Percentiles rank a stretch among this genome's conserved stretches.
Evolutionary conservation across 2,888 invertebrate species (phyloP).

Genomic region (Oscheius onirici): DNA sequence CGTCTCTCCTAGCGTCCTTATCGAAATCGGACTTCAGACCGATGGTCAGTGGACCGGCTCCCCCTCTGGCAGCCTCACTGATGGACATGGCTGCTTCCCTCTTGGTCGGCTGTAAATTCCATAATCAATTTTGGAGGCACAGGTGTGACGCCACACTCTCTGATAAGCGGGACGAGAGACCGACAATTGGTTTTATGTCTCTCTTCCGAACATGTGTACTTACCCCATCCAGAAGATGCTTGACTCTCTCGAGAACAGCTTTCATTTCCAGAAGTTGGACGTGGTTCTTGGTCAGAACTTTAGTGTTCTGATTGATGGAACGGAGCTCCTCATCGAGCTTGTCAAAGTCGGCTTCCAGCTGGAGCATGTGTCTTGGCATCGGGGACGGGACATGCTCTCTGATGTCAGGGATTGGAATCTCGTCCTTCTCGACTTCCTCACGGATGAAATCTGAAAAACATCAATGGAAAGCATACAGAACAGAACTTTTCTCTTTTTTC

Average conservation of each 20-base stretch:
- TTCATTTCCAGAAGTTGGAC: constrained; percentile 60
- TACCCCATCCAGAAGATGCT: constrained; percentile 54
- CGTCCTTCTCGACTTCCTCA: constrained; percentile 56
- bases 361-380: constrained; percentile 63
- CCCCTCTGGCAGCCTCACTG: constrained; percentile 57
- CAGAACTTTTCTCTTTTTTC: too few relatives aligned
- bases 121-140: constrained; percentile 2
- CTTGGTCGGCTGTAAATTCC: constrained; percentile 46
- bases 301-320: constrained; percentile 58
- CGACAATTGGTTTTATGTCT: constrained; percentile 19
- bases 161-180: constrained; percentile 29
- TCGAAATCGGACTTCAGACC: constrained; percentile 43
- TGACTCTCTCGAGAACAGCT: constrained; percentile 61
- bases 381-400: constrained; percentile 58
- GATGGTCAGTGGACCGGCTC: constrained; percentile 48
- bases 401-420: constrained; percentile 53
- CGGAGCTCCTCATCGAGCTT: constrained; percentile 65
- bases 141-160: neutral
- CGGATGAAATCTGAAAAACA: constrained; percentile 57
- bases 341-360: constrained; percentile 65
- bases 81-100: constrained; percentile 62
- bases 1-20: constrained; percentile 46
- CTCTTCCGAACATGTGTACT: neutral
- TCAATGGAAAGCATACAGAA: too few relatives aligned
- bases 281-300: constrained; percentile 55